Evolutionary conservation across 2,888 invertebrate genomes (phyloP).

Genomic region (Tenodera sinensis): DNA sequence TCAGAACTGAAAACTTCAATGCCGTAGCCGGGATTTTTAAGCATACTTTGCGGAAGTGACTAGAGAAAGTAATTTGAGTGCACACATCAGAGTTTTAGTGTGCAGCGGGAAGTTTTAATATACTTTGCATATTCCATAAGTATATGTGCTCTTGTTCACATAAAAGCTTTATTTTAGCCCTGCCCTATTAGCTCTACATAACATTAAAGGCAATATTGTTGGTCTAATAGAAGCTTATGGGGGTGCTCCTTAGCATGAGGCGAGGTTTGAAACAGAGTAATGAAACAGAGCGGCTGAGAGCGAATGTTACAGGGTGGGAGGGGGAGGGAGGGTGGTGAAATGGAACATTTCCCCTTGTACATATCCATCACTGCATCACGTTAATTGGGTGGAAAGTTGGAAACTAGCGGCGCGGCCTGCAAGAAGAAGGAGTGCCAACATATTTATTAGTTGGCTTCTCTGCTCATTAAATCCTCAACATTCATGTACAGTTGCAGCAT

Average conservation of each 20-base stretch:
- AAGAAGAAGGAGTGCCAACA: not conserved
- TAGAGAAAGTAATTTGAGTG: too few relatives aligned
- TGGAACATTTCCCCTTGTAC: not conserved
- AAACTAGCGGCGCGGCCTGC: not conserved
- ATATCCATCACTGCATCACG: not conserved
- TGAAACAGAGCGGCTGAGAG: not conserved
- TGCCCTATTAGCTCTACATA: too few relatives aligned
- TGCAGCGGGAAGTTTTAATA: too few relatives aligned
- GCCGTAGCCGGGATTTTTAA: too few relatives aligned
- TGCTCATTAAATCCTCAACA: not conserved
- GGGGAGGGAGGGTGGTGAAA: not conserved
- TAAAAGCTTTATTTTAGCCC: too few relatives aligned
- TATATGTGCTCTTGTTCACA: too few relatives aligned
- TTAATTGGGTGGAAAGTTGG: not conserved
- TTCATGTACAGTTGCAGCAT: not conserved
- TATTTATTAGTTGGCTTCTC: not conserved
- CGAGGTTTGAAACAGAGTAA: not conserved
- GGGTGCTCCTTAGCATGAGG: not conserved
- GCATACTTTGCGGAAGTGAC: too few relatives aligned
- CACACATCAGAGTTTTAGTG: too few relatives aligned
- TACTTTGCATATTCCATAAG: too few relatives aligned
- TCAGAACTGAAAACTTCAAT: too few relatives aligned
- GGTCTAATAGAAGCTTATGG: too few relatives aligned
- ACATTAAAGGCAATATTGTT: too few relatives aligned
- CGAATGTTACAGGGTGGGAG: not conserved